Conservation (phyloP, 1,140 invertebrate genomes). For the Adelges cooleyi region DNA sequence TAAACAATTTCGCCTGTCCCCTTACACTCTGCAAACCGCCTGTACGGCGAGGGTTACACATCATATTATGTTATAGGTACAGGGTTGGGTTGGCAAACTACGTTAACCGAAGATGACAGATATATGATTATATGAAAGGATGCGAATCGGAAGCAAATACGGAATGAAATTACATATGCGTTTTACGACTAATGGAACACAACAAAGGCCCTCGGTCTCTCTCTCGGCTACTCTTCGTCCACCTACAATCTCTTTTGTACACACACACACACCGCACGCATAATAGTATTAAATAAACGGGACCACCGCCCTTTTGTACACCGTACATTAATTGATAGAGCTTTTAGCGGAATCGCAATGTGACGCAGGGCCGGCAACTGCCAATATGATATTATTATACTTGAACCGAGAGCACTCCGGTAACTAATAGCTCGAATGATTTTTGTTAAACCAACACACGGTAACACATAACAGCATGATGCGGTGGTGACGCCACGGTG, state of each 20-base stretch:
- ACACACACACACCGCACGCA: no score
- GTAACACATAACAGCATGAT: no score
- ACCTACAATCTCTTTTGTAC: no score
- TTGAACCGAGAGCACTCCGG: no score
- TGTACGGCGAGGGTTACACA: not conserved
- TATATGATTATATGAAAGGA: slow-evolving; percentile 26
- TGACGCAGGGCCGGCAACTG: not conserved
- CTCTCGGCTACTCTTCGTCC: no score
- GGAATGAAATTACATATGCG: slow-evolving; percentile 28
- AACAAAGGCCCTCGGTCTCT: slow-evolving; percentile 6
- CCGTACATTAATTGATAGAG: slow-evolving; percentile 18
- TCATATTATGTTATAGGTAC: no score
- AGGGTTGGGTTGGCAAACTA: not conserved
- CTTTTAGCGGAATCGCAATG: slow-evolving; percentile 23
- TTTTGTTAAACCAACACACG: not conserved
- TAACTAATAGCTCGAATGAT: no score
- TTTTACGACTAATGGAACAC: slow-evolving; percentile 26
- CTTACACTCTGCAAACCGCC: not conserved
- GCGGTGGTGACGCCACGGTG: no score
- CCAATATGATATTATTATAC: not conserved
- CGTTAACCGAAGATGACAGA: slow-evolving; percentile 21
- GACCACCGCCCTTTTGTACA: no score
- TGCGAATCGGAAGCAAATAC: slow-evolving; percentile 27
- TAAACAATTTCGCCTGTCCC: slow-evolving; percentile 4
- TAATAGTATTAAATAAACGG: no score